Conservation (phyloP, 2,113 vertebrate species). For the Dromaius novaehollandiae region DNA sequence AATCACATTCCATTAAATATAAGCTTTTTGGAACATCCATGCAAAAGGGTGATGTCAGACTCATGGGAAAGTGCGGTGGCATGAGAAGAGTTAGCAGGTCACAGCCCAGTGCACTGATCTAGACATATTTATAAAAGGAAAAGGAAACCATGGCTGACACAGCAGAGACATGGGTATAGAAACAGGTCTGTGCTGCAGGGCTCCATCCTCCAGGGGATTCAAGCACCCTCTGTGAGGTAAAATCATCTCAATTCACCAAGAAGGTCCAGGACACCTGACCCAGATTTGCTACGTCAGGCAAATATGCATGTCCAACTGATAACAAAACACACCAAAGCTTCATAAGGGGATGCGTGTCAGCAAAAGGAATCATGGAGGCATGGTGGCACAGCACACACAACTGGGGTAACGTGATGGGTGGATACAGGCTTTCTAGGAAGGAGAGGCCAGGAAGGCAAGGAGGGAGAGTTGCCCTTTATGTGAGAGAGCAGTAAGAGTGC, state of each 20-base stretch:
- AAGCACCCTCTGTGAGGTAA: background rate
- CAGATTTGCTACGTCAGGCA: background rate
- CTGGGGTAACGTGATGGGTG: background rate
- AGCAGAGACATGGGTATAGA: background rate
- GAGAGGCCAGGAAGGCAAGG: background rate
- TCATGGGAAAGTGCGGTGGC: background rate
- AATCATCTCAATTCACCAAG: background rate
- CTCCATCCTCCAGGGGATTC: background rate
- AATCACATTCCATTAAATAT: background rate
- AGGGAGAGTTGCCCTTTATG: background rate
- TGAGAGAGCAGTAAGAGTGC: background rate
- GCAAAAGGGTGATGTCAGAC: background rate
- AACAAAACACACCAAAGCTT: background rate
- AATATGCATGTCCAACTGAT: accelerated
- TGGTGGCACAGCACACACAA: too few species aligned
- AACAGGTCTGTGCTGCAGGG: background rate
- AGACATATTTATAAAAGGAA: background rate
- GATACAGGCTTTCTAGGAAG: too few species aligned
- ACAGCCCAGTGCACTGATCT: background rate
- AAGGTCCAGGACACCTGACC: accelerated
- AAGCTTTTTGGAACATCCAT: background rate
- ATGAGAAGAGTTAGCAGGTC: background rate
- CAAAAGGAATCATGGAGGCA: background rate
- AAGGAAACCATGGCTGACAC: background rate
- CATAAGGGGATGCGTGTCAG: accelerated